Evolutionary conservation across 2,113 vertebrate genomes (phyloP).

Genomic region (Bos indicus): DNA sequence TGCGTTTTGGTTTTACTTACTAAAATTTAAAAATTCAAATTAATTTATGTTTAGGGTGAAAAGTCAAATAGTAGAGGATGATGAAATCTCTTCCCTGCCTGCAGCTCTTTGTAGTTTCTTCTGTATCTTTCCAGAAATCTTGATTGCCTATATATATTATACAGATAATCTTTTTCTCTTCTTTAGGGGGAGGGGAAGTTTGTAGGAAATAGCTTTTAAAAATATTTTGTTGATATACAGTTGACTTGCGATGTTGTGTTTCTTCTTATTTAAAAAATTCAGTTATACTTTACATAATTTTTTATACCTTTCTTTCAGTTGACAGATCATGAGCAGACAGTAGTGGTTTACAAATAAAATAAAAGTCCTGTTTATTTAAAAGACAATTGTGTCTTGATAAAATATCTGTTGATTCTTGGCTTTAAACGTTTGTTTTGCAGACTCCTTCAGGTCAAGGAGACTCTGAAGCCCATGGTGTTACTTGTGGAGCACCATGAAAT

Average conservation of each 20-base stretch:
- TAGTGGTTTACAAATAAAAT: background rate
- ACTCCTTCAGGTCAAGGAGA: background rate
- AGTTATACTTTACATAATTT: background rate
- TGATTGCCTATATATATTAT: background rate
- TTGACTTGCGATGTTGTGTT: background rate
- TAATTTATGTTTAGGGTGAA: background rate
- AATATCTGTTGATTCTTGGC: background rate
- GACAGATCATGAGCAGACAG: background rate
- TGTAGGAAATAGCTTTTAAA: background rate
- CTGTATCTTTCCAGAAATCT: background rate
- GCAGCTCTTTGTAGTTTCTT: background rate
- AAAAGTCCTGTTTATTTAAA: background rate
- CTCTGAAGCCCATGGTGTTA: background rate
- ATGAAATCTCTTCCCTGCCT: background rate
- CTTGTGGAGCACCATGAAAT: background rate
- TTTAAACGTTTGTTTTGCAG: background rate
- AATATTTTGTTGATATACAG: background rate
- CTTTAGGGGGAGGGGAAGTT: background rate
- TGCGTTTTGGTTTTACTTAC: background rate
- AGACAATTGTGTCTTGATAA: background rate
- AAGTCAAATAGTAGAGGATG: background rate
- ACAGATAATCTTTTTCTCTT: background rate
- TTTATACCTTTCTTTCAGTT: background rate
- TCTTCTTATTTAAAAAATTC: background rate
- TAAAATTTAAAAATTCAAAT: background rate